phyloP scores from a whole-genome alignment of 2,888 invertebrate genomes.

The Phortica okadai region DNA sequence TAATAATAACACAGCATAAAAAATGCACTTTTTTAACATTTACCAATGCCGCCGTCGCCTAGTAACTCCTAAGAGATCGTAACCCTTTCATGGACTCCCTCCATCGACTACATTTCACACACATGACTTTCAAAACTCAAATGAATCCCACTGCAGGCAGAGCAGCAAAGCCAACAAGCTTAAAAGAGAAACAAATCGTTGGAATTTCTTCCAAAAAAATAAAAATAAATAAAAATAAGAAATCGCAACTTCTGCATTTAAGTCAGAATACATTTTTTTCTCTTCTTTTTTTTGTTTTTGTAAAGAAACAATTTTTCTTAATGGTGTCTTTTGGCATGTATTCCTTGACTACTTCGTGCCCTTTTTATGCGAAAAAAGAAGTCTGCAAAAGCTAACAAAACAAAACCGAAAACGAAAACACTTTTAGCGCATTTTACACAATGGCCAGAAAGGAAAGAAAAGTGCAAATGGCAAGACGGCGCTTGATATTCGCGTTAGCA shows the following conservation, averaged over 20 bases:
- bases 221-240: no score
- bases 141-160: no score
- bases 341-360: background rate
- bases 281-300: background rate
- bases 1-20: background rate
- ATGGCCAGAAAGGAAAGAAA: background rate
- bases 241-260: no score
- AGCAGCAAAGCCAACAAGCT: no score
- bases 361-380: background rate
- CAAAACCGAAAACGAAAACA: background rate
- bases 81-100: no score
- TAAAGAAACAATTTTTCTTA: background rate
- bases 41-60: background rate
- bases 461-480: background rate
- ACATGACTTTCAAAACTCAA: no score
- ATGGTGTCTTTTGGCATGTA: background rate
- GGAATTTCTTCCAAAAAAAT: no score
- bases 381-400: background rate
- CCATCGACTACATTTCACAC: no score
- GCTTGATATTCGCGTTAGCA: background rate
- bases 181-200: no score
- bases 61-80: background rate
- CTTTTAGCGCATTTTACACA: constrained; percentile 11
- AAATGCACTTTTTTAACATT: background rate
- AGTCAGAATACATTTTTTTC: no score